Percentiles rank a stretch among this genome's conserved stretches.
phyloP scores from a whole-genome alignment of 2,888 invertebrate genomes.

The Antitype chi region DNA sequence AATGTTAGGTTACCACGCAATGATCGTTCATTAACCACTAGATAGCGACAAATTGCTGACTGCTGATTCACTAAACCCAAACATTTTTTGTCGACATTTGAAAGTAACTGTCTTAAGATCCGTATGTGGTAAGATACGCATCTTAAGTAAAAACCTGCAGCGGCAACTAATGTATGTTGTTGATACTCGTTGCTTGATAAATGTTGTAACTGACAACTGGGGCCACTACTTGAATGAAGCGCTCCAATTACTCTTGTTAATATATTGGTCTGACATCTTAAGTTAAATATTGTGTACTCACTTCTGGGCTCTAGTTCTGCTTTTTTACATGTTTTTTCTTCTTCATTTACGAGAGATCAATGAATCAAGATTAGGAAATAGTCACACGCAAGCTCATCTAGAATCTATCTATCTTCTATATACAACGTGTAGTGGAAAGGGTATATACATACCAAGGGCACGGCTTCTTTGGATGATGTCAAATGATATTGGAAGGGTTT shows the following conservation, averaged over 20 bases:
- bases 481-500: no score
- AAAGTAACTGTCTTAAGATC: conserved; percentile 74
- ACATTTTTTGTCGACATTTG: conserved; percentile 54
- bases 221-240: conserved; percentile 75
- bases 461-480: no score
- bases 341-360: neutral
- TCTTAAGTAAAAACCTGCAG: conserved; percentile 79
- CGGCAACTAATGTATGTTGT: conserved; percentile 77
- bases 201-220: conserved; percentile 79
- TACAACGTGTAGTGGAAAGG: no score
- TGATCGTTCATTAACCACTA: conserved; percentile 25
- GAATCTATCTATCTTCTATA: neutral
- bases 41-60: conserved; percentile 48
- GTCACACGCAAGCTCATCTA: neutral
- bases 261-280: conserved; percentile 64
- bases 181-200: conserved; percentile 79
- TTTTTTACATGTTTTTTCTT: neutral
- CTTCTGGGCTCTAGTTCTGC: conserved; percentile 25
- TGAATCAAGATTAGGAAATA: neutral
- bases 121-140: conserved; percentile 75
- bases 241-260: conserved; percentile 71
- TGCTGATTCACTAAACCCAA: conserved; percentile 52
- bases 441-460: no score
- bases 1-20: conserved; percentile 41
- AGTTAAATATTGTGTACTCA: conserved; percentile 60